phyloP scores from a whole-genome alignment of 2,888 invertebrate species.

The Chloromyia formosa region DNA sequence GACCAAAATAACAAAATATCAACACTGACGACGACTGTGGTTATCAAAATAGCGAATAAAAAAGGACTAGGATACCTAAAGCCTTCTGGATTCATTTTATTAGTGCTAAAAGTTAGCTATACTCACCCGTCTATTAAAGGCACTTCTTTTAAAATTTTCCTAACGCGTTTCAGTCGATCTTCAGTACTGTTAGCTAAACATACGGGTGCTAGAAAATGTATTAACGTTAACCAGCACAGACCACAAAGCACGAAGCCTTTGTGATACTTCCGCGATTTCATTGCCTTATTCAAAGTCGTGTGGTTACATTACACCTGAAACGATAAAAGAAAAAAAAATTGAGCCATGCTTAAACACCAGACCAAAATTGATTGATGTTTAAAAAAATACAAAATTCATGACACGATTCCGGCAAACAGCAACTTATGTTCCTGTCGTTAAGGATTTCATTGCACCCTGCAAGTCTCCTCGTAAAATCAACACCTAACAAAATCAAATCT shows the following conservation, averaged over 20 bases:
- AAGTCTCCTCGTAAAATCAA: no score
- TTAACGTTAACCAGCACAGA: conserved; percentile 63
- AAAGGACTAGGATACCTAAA: no score
- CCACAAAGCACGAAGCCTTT: conserved; percentile 64
- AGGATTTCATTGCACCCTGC: no score
- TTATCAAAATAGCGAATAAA: no score
- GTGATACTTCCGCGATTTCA: conserved; percentile 64
- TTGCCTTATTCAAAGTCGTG: conserved; percentile 59
- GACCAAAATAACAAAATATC: no score
- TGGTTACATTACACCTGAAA: conserved; percentile 60
- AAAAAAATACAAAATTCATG: no score
- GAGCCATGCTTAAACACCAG: background rate
- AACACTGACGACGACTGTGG: no score
- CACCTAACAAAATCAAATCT: no score
- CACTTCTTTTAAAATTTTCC: conserved; percentile 69
- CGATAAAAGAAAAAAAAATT: conserved; percentile 36
- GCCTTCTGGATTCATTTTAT: no score
- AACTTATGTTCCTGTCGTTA: no score
- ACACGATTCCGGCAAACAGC: no score
- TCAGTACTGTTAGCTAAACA: conserved; percentile 65
- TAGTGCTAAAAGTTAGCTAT: background rate
- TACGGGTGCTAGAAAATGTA: conserved; percentile 61
- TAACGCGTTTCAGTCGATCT: conserved; percentile 68
- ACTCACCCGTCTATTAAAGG: conserved; percentile 70
- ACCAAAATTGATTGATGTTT: no score